Conservation (phyloP, 2,113 vertebrate species). For the Chlamydotis undulata region DNA sequence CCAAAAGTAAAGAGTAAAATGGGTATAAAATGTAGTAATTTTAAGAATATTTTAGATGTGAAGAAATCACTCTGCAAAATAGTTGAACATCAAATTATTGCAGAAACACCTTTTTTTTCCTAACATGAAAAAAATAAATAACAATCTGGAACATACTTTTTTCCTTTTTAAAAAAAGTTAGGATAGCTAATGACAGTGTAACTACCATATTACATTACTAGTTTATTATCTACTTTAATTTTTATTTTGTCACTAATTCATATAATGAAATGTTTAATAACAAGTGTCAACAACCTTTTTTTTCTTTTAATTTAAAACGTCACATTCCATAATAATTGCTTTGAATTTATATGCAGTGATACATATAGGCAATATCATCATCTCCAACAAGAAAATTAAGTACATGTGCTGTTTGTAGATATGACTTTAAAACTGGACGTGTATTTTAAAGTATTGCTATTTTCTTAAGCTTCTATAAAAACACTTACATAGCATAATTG, state of each 20-base stretch:
- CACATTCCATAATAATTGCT: background rate
- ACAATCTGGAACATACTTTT: background rate
- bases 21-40: background rate
- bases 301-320: background rate
- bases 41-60: background rate
- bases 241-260: background rate
- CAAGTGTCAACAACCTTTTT: background rate
- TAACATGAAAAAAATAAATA: background rate
- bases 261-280: background rate
- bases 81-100: background rate
- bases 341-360: background rate
- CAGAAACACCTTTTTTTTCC: background rate
- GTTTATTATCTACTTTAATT: background rate
- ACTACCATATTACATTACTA: background rate
- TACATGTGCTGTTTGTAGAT: background rate
- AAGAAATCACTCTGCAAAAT: background rate
- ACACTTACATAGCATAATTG: background rate
- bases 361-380: background rate
- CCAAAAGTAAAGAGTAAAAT: background rate
- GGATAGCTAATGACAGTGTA: background rate
- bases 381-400: background rate
- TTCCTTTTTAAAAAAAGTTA: background rate
- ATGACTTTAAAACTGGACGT: background rate
- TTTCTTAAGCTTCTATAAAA: constrained; percentile 3
- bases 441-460: background rate